Conservation (phyloP, 2,888 invertebrate species). For the Phyllotreta striolata region DNA sequence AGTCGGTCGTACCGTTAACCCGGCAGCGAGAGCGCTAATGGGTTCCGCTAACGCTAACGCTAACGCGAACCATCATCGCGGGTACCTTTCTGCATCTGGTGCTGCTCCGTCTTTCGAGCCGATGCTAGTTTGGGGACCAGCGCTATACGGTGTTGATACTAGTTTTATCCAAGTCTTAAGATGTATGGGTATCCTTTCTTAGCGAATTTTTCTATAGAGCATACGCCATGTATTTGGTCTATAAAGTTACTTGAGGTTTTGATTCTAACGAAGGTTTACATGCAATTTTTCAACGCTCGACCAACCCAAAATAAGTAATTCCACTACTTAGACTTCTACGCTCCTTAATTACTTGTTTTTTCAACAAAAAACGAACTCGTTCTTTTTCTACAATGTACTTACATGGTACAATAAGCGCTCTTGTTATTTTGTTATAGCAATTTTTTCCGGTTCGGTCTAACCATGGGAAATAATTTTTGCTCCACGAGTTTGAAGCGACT, state of each 20-base stretch:
- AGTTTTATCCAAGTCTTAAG: too few species aligned
- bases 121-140: constrained; percentile 3
- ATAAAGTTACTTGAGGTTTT: too few species aligned
- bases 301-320: constrained; percentile 12
- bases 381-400: constrained; percentile 18
- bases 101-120: constrained; percentile 10
- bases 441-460: constrained; percentile 25
- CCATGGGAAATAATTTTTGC: constrained; percentile 31
- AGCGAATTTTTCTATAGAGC: too few species aligned
- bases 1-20: constrained; percentile 58
- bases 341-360: constrained; percentile 7
- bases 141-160: too few species aligned
- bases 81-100: constrained; percentile 21
- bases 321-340: constrained; percentile 3
- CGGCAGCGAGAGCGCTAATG: constrained; percentile 53
- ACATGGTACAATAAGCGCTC: constrained; percentile 29
- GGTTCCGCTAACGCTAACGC: constrained; percentile 58
- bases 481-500: constrained; percentile 3
- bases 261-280: not conserved
- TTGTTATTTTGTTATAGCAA: constrained; percentile 22
- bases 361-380: constrained; percentile 11
- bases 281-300: constrained; percentile 1
- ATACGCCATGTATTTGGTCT: too few species aligned
- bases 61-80: constrained; percentile 26
- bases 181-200: too few species aligned